These are phyloP conservation scores for Hemithea aestivaria DNA, from an alignment of 2,888 invertebrate species.

Conservation along the genomic window DNA sequence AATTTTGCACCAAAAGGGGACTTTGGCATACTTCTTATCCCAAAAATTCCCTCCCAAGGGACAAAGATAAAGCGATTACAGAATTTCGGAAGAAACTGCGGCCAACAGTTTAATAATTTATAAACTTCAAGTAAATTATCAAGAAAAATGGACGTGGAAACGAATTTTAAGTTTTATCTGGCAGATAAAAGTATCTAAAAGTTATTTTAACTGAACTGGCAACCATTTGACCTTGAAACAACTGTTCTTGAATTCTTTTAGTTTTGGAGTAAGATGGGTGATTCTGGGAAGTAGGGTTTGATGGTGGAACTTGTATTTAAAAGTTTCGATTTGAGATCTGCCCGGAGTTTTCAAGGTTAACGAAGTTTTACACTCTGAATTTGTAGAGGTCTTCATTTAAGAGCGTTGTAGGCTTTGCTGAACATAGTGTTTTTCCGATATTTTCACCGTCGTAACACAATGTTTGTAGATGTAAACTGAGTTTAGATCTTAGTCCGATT, in stretches of 20 bases:
- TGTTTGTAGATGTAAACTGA: too few species aligned
- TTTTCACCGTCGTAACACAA: too few species aligned
- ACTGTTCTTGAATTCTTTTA: not conserved
- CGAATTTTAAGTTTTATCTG: slow-evolving; percentile 19
- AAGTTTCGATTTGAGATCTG: slow-evolving; percentile 8
- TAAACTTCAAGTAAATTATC: not conserved
- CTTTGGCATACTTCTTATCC: not conserved
- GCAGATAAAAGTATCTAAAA: slow-evolving; percentile 19
- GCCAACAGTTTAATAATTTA: too few species aligned
- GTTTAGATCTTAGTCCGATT: too few species aligned
- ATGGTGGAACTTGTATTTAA: not conserved
- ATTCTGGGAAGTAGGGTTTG: not conserved
- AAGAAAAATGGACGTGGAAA: slow-evolving; percentile 15
- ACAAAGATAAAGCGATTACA: too few species aligned
- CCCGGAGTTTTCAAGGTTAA: slow-evolving; percentile 2
- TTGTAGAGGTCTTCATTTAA: too few species aligned
- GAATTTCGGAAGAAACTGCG: too few species aligned
- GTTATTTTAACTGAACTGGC: slow-evolving; percentile 1
- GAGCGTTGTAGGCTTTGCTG: too few species aligned
- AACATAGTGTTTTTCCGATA: too few species aligned
- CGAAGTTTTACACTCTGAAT: too few species aligned
- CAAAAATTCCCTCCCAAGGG: too few species aligned
- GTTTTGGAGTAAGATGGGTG: not conserved
- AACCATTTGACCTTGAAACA: not conserved
- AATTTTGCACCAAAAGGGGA: too few species aligned